phyloP scores from a whole-genome alignment of 2,797 vertebrate species.

The Lates japonicus region DNA sequence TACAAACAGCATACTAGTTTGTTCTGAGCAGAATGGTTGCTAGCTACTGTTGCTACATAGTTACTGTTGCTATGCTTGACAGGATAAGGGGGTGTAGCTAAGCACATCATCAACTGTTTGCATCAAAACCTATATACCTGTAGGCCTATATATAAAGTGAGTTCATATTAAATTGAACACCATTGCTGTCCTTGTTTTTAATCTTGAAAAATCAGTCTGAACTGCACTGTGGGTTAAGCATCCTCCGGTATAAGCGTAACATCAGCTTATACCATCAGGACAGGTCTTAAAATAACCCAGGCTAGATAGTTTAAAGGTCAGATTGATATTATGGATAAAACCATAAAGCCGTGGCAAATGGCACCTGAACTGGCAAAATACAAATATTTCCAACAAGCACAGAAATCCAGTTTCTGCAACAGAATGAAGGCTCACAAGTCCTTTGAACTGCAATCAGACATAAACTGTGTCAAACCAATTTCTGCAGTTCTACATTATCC shows the following conservation, averaged over 20 bases:
- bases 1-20: too few species aligned
- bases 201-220: conserved; percentile 9
- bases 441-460: conserved; percentile 28
- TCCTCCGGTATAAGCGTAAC: conserved; percentile 19
- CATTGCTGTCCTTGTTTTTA: background rate
- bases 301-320: conserved; percentile 42
- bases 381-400: conserved; percentile 4
- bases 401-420: background rate
- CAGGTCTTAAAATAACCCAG: conserved; percentile 37
- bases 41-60: too few species aligned
- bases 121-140: too few species aligned
- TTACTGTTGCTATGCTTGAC: too few species aligned
- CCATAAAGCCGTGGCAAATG: background rate
- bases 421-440: background rate
- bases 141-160: too few species aligned
- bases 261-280: background rate
- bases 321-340: conserved; percentile 45
- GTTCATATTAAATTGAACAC: too few species aligned
- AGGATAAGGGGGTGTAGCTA: too few species aligned
- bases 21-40: too few species aligned
- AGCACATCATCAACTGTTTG: too few species aligned
- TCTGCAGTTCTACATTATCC: conserved; percentile 30
- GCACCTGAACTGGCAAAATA: conserved; percentile 19
- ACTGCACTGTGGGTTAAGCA: background rate
- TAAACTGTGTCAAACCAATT: conserved; percentile 35